Base-by-base conservation (phyloP, 2,888 invertebrate species). In the Cosmia trapezina region DNA sequence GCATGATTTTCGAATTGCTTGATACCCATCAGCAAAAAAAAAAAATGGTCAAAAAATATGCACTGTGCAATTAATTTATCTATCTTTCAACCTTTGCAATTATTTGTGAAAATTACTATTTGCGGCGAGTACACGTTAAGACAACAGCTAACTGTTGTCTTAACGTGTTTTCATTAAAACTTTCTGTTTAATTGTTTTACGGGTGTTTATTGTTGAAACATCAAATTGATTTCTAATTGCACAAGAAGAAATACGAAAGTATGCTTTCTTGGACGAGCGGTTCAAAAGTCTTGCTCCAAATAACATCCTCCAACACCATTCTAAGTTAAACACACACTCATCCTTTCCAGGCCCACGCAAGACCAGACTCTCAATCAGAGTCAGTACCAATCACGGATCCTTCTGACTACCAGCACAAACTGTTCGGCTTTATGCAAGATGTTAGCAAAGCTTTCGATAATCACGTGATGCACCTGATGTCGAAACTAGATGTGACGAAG, bases 391-490 rank as follows among this genome's bases (percentile, higher is more conserved):
- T 19, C 4, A 28, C 22, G 1, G 63, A 75, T 1, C 12, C 17
- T 0, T 1, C 19, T 0, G 56, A 41, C 0, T 56, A 75, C 12
- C 45, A 77, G 22, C 51, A 73, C 1, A 53, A 77, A 11, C 12
- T 81, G 4, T 33, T 47, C 7, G 53, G 51, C 0, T 70, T 87
- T 6, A 47, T 85, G 33, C 7, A 73, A n/a, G 80, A 76, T 1
- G 45, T 86, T 17, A 33, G 37, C 3, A 33, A 47, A 6, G 64
- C 80, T 5, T 9, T 86, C 0, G 83, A 86, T 3, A n/a, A 62
- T 5, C 71, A 83, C 8, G 28, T 88, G 51, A 65, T 41, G 14
- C 84, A 87, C 0, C 19, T 81, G 8, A 67, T 83, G 59, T 22
- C 74, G 3, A 43, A 80, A 8, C 19, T 85, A 2, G 64, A 65